phyloP scores from a whole-genome alignment of 1,140 invertebrate species.

The Pseudomyrmex gracilis region DNA sequence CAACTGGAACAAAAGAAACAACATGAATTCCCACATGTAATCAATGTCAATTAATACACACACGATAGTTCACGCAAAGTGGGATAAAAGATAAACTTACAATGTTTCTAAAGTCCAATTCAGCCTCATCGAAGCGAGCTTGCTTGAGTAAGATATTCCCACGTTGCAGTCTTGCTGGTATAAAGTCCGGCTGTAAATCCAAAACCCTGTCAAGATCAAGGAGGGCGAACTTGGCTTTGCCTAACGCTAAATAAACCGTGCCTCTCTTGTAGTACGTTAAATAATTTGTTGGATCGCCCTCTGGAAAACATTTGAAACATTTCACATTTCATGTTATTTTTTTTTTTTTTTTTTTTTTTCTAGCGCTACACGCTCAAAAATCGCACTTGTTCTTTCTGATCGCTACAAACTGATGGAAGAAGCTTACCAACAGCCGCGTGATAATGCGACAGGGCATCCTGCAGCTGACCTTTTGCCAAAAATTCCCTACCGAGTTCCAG shows the following conservation, averaged over 20 bases:
- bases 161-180: constrained; percentile 94
- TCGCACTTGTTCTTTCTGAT: no score
- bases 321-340: not conserved
- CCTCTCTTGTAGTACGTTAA: constrained; percentile 97
- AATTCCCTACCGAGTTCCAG: constrained; percentile 96
- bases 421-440: constrained; percentile 98
- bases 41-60: not conserved
- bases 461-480: constrained; percentile 95
- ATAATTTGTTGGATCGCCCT: constrained; percentile 98
- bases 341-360: no score
- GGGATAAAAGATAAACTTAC: constrained; percentile 87
- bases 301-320: constrained; percentile 86
- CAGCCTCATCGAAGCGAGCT: constrained; percentile 93
- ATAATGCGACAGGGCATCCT: constrained; percentile 98
- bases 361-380: no score
- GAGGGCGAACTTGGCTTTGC: constrained; percentile 97
- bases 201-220: constrained; percentile 97
- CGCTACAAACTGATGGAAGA: no score
- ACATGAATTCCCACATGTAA: not conserved
- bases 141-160: constrained; percentile 96
- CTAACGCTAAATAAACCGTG: constrained; percentile 98
- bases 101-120: constrained; percentile 93
- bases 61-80: no score
- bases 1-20: constrained; percentile 86
- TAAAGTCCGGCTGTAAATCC: constrained; percentile 97